Evolutionary conservation across 2,888 invertebrate genomes (phyloP).

Genomic region (Rutpela maculata): DNA sequence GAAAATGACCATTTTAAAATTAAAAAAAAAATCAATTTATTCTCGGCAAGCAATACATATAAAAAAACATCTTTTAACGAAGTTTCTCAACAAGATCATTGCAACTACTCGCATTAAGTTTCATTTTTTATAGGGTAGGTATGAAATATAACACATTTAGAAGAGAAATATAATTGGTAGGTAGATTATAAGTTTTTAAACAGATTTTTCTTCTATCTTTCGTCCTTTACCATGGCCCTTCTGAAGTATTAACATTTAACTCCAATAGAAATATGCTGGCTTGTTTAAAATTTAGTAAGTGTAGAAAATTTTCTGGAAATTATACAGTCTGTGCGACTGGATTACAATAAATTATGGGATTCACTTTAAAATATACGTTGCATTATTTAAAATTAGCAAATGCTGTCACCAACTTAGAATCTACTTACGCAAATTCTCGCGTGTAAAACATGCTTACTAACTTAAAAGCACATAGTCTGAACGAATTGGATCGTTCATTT

Average conservation of each 20-base stretch:
- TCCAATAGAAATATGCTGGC: not conserved
- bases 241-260: no score
- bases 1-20: no score
- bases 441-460: not conserved
- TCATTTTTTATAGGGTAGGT: no score
- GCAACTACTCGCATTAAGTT: no score
- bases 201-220: no score
- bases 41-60: no score
- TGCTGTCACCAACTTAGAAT: not conserved
- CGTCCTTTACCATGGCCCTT: not conserved
- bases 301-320: not conserved
- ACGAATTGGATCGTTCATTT: not conserved
- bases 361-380: constrained; percentile 6
- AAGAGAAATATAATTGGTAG: no score
- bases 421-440: not conserved
- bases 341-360: constrained; percentile 3
- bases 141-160: no score
- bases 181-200: no score
- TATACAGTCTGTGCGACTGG: constrained; percentile 1
- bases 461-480: not conserved
- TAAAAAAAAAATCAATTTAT: no score
- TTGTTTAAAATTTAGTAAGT: not conserved
- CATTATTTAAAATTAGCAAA: constrained; percentile 7
- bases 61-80: no score
- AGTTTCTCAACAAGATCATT: no score